Evolutionary conservation across 2,888 invertebrate species (phyloP).

Genomic region (Helobdella robusta): DNA sequence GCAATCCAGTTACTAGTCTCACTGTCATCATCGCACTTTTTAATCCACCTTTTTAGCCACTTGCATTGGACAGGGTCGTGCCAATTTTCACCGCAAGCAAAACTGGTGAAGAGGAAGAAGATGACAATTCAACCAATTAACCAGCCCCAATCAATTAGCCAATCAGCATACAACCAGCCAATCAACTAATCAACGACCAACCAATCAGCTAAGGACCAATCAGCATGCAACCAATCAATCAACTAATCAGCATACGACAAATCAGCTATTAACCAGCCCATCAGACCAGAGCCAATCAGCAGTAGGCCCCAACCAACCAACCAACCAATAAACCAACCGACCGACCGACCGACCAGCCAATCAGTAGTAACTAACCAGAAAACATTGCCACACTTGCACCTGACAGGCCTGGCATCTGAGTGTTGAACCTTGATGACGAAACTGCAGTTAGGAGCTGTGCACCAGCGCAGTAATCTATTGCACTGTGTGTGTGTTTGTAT

Average conservation of each 20-base stretch:
- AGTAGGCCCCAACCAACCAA: too few relatives aligned
- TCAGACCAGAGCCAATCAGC: too few relatives aligned
- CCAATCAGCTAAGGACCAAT: too few relatives aligned
- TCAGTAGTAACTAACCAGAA: slow-evolving; percentile 67
- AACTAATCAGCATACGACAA: too few relatives aligned
- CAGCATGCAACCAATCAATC: too few relatives aligned
- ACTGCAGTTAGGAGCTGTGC: slow-evolving; percentile 93
- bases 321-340: not conserved
- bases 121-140: too few relatives aligned
- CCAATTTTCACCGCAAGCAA: slow-evolving; percentile 70
- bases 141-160: too few relatives aligned
- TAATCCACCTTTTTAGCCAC: slow-evolving; percentile 86
- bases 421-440: slow-evolving; percentile 65
- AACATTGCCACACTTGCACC: slow-evolving; percentile 79
- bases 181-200: too few relatives aligned
- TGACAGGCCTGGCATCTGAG: slow-evolving; percentile 80
- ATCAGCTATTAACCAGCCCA: too few relatives aligned
- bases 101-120: slow-evolving; percentile 55
- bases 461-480: slow-evolving; percentile 90
- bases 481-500: too few relatives aligned
- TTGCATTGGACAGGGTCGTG: slow-evolving; percentile 95
- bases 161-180: too few relatives aligned
- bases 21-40: slow-evolving; percentile 97
- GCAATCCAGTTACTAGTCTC: slow-evolving; percentile 99
- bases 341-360: too few relatives aligned